Base-by-base conservation (phyloP, 2,888 invertebrate genomes). In the Aleiodes leptofemur region DNA sequence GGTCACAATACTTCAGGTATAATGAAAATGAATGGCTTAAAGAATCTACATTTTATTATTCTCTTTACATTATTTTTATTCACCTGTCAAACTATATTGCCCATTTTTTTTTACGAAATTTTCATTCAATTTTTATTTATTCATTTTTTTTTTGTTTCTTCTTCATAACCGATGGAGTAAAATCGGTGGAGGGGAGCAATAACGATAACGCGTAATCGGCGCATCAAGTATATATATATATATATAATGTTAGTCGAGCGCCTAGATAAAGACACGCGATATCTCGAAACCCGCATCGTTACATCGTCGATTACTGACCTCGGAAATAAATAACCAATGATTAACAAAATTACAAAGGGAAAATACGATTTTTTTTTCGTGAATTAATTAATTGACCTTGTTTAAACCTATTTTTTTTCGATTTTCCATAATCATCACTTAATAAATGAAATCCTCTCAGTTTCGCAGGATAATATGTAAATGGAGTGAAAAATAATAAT, bases 281-380 rank as follows among this genome's bases (percentile, higher is more conserved):
- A 74, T 71, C 55, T 8, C 43, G 74, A 31, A 48, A 50, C 61
- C 74, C 74, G 71, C 70, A 74, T 74, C 70, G 70, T 74, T 74
- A 66, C 43, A 71, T 53, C 61, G 55, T 16, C 74, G 64, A 74
- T 64, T 74, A 74, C 74, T 74, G 74, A 74, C 74, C 74, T 74
- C 74, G 70, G 70, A 56, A 74, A 61, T 48, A 70, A 69, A 74
- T 74, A 74, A 74, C 16, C 16, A 64, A 48, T 48, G 14, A 7
- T 16, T 64, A 64, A 43, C 11, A 7, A 43, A 43, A 38, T 61
- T 43, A 64, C 38, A 6, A 48, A 8, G 23, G 23, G 23, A 23
- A 23, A 23, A 23, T 23, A 23, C 23, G 23, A 23, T 23, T 23
- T 23, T 23, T 31, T 34, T 34, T 34, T 34, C 34, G 34, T 34